A percentile compares a stretch with the other conserved stretches of the same genome.
Conservation (phyloP, 2,888 invertebrate species). For the Drosophila cognata region DNA sequence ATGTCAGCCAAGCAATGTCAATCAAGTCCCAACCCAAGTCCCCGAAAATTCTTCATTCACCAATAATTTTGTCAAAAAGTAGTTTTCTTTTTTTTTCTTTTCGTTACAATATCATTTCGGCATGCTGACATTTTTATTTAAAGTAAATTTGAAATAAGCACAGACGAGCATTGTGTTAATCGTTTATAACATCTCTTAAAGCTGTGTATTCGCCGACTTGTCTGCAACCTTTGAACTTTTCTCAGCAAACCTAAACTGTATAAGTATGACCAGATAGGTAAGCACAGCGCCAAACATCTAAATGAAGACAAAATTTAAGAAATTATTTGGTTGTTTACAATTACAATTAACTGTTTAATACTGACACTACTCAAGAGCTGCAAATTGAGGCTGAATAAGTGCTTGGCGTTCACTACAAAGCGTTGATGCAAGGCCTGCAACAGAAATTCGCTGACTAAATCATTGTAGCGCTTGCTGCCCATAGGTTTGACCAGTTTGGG, state of each 20-base stretch:
- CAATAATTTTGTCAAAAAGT: background rate
- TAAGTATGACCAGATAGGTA: slow-evolving; percentile 82
- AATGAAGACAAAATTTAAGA: background rate
- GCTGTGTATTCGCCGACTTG: background rate
- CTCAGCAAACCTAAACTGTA: slow-evolving; percentile 83
- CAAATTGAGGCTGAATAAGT: slow-evolving; percentile 83
- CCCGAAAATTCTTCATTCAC: too few species aligned
- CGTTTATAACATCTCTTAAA: background rate
- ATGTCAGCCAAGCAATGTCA: background rate
- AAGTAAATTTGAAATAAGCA: background rate
- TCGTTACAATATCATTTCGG: too few species aligned
- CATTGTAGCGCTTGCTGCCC: slow-evolving; percentile 82
- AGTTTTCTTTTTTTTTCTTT: background rate
- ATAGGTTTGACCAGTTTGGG: slow-evolving; percentile 82
- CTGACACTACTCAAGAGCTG: slow-evolving; percentile 82
- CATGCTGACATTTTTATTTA: background rate
- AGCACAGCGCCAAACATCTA: slow-evolving; percentile 83
- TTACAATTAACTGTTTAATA: background rate
- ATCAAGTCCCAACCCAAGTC: background rate
- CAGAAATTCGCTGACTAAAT: slow-evolving; percentile 83
- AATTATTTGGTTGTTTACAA: background rate
- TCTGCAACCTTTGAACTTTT: slow-evolving; percentile 1
- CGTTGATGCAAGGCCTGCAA: slow-evolving; percentile 84
- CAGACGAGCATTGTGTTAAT: background rate
- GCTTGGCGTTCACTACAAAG: slow-evolving; percentile 83